These are phyloP conservation scores for Grantiella picta DNA, from an alignment of 2,113 vertebrate genomes.

Conservation along the genomic window DNA sequence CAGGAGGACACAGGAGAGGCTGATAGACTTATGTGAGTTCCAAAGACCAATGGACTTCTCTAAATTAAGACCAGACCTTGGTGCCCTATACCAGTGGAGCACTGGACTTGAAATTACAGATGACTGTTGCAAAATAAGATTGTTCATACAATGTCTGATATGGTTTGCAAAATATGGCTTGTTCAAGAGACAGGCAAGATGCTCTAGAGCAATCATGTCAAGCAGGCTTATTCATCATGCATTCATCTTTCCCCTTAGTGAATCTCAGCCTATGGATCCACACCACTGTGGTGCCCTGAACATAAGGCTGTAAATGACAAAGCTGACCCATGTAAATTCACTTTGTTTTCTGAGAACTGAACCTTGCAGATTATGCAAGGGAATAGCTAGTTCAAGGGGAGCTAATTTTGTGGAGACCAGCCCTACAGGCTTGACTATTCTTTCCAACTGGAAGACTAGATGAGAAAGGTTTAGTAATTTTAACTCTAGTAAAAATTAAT, in stretches of 20 bases:
- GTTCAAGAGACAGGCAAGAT: neutral
- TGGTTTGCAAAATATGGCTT: neutral
- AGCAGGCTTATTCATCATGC: neutral
- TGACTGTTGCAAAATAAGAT: neutral
- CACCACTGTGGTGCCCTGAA: neutral
- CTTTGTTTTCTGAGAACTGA: neutral
- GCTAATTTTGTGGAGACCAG: neutral
- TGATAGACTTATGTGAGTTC: rapidly evolving
- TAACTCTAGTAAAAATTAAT: neutral
- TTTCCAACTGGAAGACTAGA: neutral
- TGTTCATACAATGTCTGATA: neutral
- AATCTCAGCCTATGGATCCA: neutral
- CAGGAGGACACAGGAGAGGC: neutral
- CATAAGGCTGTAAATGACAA: neutral
- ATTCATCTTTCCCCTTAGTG: neutral
- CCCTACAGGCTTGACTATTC: neutral
- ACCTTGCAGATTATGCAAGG: neutral
- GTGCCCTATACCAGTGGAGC: neutral
- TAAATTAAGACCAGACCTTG: neutral
- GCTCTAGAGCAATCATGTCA: neutral
- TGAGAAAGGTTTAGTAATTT: neutral
- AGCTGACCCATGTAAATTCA: neutral
- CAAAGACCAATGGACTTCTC: rapidly evolving
- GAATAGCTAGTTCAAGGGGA: neutral
- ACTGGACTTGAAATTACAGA: neutral